A percentile compares a stretch with the other conserved stretches of the same genome.
Conservation (phyloP, 2,113 vertebrate genomes). For the Melanerpes aurifrons region DNA sequence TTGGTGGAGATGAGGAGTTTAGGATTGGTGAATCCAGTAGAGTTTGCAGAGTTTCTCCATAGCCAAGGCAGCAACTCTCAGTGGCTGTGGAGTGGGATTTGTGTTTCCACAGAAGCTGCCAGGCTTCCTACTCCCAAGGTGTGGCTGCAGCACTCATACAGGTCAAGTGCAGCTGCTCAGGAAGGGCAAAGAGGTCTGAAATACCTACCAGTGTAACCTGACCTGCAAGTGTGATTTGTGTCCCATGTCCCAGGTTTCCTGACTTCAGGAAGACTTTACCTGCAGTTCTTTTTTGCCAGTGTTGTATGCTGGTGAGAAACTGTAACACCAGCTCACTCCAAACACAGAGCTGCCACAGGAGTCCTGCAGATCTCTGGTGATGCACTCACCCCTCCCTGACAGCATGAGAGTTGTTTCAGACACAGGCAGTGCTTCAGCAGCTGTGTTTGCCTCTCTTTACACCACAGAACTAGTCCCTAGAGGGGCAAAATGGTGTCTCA, state of each 20-base stretch:
- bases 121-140: background rate
- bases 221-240: background rate
- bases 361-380: background rate
- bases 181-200: background rate
- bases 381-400: background rate
- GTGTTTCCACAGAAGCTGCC: background rate
- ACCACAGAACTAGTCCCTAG: background rate
- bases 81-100: background rate
- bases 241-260: background rate
- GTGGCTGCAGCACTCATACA: rapidly evolving
- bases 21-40: background rate
- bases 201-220: background rate
- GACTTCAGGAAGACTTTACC: background rate
- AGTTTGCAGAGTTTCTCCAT: background rate
- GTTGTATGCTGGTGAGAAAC: background rate
- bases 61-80: background rate
- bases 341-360: background rate
- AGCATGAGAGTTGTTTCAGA: background rate
- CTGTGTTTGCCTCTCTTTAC: background rate
- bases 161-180: background rate
- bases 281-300: background rate
- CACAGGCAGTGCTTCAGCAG: background rate
- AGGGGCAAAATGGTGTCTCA: background rate
- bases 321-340: background rate
- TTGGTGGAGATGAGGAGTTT: background rate